Base-by-base conservation (phyloP, 2,797 vertebrate genomes). In the Sebastes hopkinsi region DNA sequence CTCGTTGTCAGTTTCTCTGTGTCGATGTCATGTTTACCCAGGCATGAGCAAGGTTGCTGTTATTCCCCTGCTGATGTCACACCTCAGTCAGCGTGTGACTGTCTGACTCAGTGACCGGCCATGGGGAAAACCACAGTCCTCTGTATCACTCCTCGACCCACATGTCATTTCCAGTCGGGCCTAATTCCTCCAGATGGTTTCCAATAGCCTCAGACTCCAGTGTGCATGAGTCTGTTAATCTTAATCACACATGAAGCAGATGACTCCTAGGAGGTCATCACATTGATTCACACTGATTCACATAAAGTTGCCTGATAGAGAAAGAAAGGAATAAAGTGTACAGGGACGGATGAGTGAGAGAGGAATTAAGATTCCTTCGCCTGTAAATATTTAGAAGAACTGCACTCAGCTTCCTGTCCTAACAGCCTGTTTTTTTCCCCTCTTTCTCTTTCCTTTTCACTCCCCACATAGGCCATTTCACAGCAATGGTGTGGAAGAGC, bases 401-500 rank as follows among this genome's bases (percentile, higher is more conserved):
- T 74, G 67, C 22, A 5, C 77, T 86, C 13, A 58, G 38, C 55
- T 68, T 72, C 23, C 11, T 65, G 23, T 67, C 34, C 60, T 67
- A 73, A 83, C 34, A 70, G 50, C n/a, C 32, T 3, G 18, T 59
- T 20, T 67, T 8, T 23, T 14, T 1, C 12, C 22, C 13, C 20
- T 3, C 2, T 14, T 64, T 3, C 27, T 73, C 38, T 82, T 46
- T 80, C 14, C 30, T 72, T 62, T 62, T 83, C 10, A 11, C n/a
- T 56, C 55, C 34, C 69, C 56, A 9, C 23, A 11, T 8, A 99
- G 99, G 99, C 56, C 99, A 99, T 90, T 99, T 99, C 88, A 99
- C 98, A 29, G 98, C 98, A 50, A 98, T 99, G 98, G 97, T 99
- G 38, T 99, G 99, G 98, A 99, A 98, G 91, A 97, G 89, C 79